These are phyloP conservation scores for Diadegma fenestrale DNA, from an alignment of 2,888 invertebrate genomes.

Conservation along the genomic window DNA sequence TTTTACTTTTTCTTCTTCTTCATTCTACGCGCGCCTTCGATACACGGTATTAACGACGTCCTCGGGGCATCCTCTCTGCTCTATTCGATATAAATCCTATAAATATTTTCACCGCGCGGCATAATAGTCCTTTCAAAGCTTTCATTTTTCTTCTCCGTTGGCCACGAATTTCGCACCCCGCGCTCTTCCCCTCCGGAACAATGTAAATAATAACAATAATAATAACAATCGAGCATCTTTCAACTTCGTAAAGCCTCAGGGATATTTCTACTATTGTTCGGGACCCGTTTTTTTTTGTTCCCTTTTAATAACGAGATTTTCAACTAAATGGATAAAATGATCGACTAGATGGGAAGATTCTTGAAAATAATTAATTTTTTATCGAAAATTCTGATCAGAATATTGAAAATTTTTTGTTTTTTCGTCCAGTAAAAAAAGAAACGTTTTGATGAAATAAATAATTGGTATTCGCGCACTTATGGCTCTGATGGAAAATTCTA, in stretches of 20 bases:
- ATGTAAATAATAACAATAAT: slow-evolving; percentile 20
- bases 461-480: neutral
- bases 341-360: neutral
- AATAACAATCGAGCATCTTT: neutral
- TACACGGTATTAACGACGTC: slow-evolving; percentile 65
- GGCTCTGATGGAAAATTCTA: neutral
- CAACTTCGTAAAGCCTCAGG: neutral
- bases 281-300: neutral
- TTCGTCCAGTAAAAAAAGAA: neutral
- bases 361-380: neutral
- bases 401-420: neutral
- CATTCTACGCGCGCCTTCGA: slow-evolving; percentile 52
- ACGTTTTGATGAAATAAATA: neutral
- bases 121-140: slow-evolving; percentile 56
- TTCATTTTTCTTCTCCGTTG: slow-evolving; percentile 16
- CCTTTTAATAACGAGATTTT: neutral
- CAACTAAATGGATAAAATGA: neutral
- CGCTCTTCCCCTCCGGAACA: slow-evolving; percentile 32
- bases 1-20: slow-evolving; percentile 27
- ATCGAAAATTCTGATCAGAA: neutral
- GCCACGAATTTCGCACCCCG: slow-evolving; percentile 6
- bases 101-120: slow-evolving; percentile 58
- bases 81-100: slow-evolving; percentile 40
- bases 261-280: slow-evolving; percentile 18
- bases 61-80: slow-evolving; percentile 51